These are phyloP conservation scores for Alligator sinensis DNA, from an alignment of 2,113 vertebrate genomes.

Conservation along the genomic window DNA sequence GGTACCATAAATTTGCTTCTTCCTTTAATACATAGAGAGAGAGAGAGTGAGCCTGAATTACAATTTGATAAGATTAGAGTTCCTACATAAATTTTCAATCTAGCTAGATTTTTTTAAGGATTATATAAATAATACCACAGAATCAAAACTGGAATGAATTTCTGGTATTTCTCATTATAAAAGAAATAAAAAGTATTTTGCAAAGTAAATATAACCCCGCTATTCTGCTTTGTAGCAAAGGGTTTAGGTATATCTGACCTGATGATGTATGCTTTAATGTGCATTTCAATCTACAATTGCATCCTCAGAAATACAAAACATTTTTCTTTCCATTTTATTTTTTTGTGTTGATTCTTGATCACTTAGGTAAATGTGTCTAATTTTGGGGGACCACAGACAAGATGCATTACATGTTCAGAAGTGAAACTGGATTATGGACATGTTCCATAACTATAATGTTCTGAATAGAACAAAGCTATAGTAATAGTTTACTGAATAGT, in stretches of 20 bases:
- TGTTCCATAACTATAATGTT: neutral
- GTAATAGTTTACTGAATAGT: too few relatives aligned
- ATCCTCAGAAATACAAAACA: constrained; percentile 52
- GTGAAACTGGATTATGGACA: neutral
- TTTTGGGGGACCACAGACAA: neutral
- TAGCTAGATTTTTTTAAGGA: neutral
- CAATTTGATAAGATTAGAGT: constrained; percentile 12
- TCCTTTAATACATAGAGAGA: neutral
- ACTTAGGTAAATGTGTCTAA: neutral
- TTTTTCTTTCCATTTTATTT: constrained; percentile 38
- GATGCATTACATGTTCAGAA: neutral
- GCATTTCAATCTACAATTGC: constrained; percentile 13
- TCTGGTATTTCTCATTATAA: constrained; percentile 61
- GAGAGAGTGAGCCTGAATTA: neutral
- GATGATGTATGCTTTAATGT: constrained; percentile 43
- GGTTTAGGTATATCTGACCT: constrained; percentile 53
- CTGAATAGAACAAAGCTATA: neutral
- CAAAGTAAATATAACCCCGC: constrained; percentile 46
- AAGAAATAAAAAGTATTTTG: constrained; percentile 45
- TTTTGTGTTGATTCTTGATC: neutral
- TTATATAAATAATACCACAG: constrained; percentile 40
- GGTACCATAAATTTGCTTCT: neutral
- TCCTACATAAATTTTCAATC: neutral
- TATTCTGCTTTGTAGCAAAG: constrained; percentile 26
- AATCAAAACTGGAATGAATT: constrained; percentile 27